A percentile compares a stretch with the other conserved stretches of the same genome.
Evolutionary conservation across 2,797 vertebrate species (phyloP).

Genomic region (Siniperca scherzeri): DNA sequence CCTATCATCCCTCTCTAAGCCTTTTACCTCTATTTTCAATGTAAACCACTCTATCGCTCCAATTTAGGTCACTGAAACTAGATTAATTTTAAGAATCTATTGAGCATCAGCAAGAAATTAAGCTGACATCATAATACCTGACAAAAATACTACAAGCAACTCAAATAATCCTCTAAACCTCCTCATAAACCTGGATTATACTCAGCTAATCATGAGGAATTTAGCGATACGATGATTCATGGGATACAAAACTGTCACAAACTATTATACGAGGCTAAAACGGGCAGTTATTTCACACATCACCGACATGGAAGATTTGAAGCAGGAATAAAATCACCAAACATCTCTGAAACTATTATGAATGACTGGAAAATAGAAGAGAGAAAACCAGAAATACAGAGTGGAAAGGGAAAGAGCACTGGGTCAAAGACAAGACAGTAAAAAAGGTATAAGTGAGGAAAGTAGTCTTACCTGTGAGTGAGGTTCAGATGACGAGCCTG

Average conservation of each 20-base stretch:
- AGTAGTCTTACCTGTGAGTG: conserved; percentile 40
- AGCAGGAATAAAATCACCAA: background rate
- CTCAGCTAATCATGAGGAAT: background rate
- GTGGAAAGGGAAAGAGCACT: background rate
- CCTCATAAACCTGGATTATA: conserved; percentile 1
- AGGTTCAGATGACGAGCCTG: conserved; percentile 15
- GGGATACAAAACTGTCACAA: background rate
- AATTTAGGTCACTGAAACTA: background rate
- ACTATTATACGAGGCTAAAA: background rate
- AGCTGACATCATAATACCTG: background rate
- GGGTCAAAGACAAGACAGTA: background rate
- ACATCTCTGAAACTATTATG: background rate
- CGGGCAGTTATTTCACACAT: background rate
- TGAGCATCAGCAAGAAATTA: background rate
- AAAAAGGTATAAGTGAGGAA: background rate
- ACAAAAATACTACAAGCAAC: background rate
- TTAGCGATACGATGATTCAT: background rate
- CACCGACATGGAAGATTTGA: background rate
- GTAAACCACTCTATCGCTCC: background rate
- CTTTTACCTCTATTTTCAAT: background rate
- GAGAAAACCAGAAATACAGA: background rate
- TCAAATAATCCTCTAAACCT: conserved; percentile 1
- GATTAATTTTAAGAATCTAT: background rate
- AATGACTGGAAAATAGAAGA: background rate
- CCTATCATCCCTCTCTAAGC: background rate